phyloP scores from a whole-genome alignment of 1,140 invertebrate genomes.

The Drosophila subpulchrella region DNA sequence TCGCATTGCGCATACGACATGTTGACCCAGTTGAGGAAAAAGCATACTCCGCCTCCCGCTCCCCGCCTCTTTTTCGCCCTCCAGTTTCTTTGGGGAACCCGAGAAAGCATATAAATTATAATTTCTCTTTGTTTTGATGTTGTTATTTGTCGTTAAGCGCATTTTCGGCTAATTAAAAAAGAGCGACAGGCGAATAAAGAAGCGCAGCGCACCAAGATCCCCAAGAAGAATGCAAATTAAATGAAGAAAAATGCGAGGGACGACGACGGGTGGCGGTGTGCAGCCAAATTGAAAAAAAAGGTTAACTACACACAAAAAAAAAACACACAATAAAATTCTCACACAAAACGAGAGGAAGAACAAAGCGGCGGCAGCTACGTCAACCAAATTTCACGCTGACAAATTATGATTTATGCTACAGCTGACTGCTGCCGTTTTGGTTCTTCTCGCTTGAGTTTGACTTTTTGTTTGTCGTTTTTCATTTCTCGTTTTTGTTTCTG shows the following conservation, averaged over 20 bases:
- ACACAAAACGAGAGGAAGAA: slow-evolving; percentile 46
- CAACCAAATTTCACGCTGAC: slow-evolving; percentile 67
- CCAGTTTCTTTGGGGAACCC: background rate
- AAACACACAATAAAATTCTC: slow-evolving; percentile 30
- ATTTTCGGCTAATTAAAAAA: slow-evolving; percentile 79
- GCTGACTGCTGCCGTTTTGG: slow-evolving; percentile 34
- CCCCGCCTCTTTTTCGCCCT: background rate
- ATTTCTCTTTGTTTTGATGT: slow-evolving; percentile 66
- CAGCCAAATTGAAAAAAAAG: slow-evolving; percentile 61
- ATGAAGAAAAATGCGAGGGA: slow-evolving; percentile 67
- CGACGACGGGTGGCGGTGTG: background rate
- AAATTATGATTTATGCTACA: slow-evolving; percentile 76
- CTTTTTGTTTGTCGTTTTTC: slow-evolving; percentile 10
- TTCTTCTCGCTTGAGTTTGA: slow-evolving; percentile 27
- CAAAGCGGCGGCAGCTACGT: slow-evolving; percentile 35
- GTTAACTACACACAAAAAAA: slow-evolving; percentile 12
- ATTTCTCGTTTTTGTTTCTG: background rate
- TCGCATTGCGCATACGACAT: slow-evolving; percentile 68
- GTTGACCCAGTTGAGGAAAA: slow-evolving; percentile 58
- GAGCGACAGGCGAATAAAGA: slow-evolving; percentile 58
- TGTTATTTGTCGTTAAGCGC: slow-evolving; percentile 76
- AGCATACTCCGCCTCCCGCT: background rate
- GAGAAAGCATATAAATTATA: slow-evolving; percentile 52
- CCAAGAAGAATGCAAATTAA: slow-evolving; percentile 72
- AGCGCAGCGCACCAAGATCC: slow-evolving; percentile 22